A percentile compares a stretch with the other conserved stretches of the same genome.
Evolutionary conservation across 2,797 vertebrate genomes (phyloP).

Genomic region (Gymnothorax reevesii): DNA sequence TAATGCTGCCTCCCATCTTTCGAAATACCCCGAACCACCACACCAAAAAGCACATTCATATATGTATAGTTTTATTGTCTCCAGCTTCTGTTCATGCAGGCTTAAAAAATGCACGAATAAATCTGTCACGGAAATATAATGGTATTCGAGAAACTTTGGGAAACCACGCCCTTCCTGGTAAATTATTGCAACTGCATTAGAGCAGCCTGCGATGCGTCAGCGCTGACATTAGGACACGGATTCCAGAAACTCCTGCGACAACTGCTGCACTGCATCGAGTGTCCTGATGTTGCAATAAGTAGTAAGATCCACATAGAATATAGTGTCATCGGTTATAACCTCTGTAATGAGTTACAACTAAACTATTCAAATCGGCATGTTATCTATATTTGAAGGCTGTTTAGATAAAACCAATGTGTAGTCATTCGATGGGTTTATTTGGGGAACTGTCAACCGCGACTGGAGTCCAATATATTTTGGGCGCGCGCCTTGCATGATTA

Average conservation of each 20-base stretch:
- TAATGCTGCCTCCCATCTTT: background rate
- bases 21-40: background rate
- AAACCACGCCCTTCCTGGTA: background rate
- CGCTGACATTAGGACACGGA: background rate
- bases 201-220: background rate
- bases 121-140: no score
- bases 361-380: background rate
- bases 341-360: background rate
- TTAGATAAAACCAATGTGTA: background rate
- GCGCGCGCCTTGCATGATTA: background rate
- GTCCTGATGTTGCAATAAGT: background rate
- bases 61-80: background rate
- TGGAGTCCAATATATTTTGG: background rate
- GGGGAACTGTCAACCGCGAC: background rate
- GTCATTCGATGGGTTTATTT: background rate
- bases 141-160: background rate
- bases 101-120: no score
- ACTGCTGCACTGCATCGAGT: conserved; percentile 8
- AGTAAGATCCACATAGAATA: background rate
- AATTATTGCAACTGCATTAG: background rate
- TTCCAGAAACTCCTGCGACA: background rate
- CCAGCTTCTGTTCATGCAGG: no score
- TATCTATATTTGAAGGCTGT: background rate
- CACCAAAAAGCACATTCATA: background rate
- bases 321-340: background rate